Conservation (phyloP, 2,888 invertebrate species). For the Philonicus albiceps region DNA sequence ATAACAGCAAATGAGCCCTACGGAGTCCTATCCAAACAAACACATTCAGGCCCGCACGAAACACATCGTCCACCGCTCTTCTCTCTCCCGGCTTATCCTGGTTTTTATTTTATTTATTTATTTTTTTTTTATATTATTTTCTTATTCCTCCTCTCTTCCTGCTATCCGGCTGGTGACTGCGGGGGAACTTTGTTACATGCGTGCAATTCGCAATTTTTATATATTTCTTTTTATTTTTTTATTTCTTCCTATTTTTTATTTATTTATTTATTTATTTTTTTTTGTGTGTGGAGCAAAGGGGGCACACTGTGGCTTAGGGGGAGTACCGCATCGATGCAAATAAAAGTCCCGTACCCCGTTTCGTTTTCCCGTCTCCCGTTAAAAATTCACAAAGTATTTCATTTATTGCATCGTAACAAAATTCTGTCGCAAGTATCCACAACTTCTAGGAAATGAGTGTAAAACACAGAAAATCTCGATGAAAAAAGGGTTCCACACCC, state of each 20-base stretch:
- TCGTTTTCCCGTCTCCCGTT: neutral
- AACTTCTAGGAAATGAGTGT: neutral
- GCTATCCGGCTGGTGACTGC: neutral
- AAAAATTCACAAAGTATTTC: neutral
- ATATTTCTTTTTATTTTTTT: neutral
- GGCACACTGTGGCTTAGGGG: neutral
- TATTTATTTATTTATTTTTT: neutral
- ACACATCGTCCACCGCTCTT: neutral
- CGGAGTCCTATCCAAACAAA: neutral
- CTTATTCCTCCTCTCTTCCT: neutral
- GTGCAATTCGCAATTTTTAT: neutral
- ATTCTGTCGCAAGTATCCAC: neutral
- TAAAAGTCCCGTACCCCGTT: neutral
- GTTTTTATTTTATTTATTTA: neutral
- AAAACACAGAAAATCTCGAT: neutral
- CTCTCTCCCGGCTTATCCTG: neutral
- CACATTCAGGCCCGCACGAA: neutral
- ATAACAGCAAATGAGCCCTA: conserved; percentile 9
- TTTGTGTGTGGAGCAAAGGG: neutral
- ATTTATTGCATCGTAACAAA: neutral
- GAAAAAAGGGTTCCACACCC: neutral
- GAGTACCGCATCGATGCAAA: neutral
- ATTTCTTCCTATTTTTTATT: neutral
- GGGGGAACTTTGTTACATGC: conserved; percentile 1
- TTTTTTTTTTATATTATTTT: neutral